phyloP scores from a whole-genome alignment of 2,113 vertebrate species.

The Chaetodon auriga region DNA sequence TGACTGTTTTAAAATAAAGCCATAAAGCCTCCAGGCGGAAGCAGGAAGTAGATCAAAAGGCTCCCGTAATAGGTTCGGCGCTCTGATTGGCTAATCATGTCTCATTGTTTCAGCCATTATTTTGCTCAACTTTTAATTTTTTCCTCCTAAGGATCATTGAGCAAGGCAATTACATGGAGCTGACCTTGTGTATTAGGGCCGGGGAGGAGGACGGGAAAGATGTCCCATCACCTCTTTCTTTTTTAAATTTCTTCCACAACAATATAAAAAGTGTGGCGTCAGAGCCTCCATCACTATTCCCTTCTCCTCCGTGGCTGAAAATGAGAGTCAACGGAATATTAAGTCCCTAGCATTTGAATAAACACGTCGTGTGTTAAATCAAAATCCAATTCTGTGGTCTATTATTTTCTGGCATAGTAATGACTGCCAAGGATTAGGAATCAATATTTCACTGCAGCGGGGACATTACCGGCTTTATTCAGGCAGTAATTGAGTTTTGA shows the following conservation, averaged over 20 bases:
- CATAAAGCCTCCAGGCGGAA: slow-evolving; percentile 63
- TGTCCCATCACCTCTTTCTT: slow-evolving; percentile 64
- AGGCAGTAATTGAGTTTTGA: slow-evolving; percentile 82
- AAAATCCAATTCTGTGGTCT: slow-evolving; percentile 85
- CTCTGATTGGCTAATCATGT: slow-evolving; percentile 92
- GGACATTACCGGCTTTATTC: slow-evolving; percentile 83
- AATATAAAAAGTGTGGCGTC: slow-evolving; percentile 73
- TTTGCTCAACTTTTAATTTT: slow-evolving; percentile 97
- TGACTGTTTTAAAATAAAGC: slow-evolving; percentile 72
- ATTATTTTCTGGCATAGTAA: slow-evolving; percentile 85
- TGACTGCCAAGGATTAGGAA: slow-evolving; percentile 83
- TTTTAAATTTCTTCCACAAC: slow-evolving; percentile 64
- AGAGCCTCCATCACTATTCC: slow-evolving; percentile 47
- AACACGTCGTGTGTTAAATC: slow-evolving; percentile 83
- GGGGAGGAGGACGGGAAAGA: slow-evolving; percentile 70
- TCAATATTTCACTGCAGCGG: slow-evolving; percentile 85
- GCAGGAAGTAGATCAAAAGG: slow-evolving; percentile 72
- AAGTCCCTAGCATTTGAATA: slow-evolving; percentile 81
- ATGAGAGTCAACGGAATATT: slow-evolving; percentile 79
- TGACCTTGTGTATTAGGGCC: slow-evolving; percentile 88
- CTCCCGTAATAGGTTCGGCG: slow-evolving; percentile 73
- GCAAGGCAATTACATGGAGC: slow-evolving; percentile 94
- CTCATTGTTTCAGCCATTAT: slow-evolving; percentile 96
- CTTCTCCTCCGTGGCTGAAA: slow-evolving; percentile 54
- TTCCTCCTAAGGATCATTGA: slow-evolving; percentile 96